Evolutionary conservation across 2,888 invertebrate species (phyloP), one percentile per base, ranked within the genome.

Genomic region (Drosophila koepferae): DNA sequence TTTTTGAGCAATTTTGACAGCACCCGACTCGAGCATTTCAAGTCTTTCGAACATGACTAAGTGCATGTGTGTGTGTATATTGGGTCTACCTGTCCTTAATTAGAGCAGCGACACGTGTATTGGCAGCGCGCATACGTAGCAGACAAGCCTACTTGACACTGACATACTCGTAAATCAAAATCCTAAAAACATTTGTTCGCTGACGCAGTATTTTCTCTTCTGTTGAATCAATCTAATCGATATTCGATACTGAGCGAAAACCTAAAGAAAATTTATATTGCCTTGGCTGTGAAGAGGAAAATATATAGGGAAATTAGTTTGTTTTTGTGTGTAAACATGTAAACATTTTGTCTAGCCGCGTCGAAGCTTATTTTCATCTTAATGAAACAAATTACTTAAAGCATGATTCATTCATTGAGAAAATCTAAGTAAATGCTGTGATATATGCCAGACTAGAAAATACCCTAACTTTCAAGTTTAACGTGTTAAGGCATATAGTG

Each of bases 11-110:
- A 49, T 72, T 77, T 71, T 79, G 77, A 74, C 76, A 76, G 77
- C 51, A 14, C 1, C 66, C 23, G 20, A 49, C 31, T 58, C 59
- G 63, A 61, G 62, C 31, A 54, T 59, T 44, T 63, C 31, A 40
- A 1, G 18, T 49, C 16, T 75, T 65, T 76, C 65, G 69, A 66
- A 71, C 41, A 80, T 88, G 86, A 88, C 84, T 83, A 80, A 86
- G 56, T 28, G 28, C 28, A 14, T 38, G 38, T 14, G 38, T 14
- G 6, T 38, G 14, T 38, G 38, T 58, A 2, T 20, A 2, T 28
- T 48, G 51, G 60, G 44, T 68, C 56, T 59, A 79, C 65, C 74
- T 86, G 68, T 44, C 63, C 72, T 67, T 71, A 80, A 82, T 80
- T 87, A 80, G 86, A 82, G 60, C 48, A 53, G 59, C 51, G n/a